Conservation (phyloP, 2,113 vertebrate species). For the Vulpes ferrilata region DNA sequence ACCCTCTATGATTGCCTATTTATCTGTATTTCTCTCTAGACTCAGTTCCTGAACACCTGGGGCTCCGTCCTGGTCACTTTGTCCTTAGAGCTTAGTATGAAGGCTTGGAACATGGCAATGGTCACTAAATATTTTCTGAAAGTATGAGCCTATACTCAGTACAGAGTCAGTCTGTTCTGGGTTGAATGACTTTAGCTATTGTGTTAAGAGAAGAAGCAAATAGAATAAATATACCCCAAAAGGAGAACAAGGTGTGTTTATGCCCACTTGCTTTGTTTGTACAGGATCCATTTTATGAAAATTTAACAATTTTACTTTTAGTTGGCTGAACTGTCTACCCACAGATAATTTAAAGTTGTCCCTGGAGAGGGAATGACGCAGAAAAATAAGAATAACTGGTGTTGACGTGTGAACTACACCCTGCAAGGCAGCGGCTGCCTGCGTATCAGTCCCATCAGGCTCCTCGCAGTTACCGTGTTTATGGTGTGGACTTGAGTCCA, state of each 20-base stretch:
- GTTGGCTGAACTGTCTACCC: constrained; percentile 43
- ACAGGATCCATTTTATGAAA: neutral
- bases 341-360: constrained; percentile 69
- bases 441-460: neutral
- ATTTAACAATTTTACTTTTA: constrained; percentile 42
- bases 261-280: constrained; percentile 7
- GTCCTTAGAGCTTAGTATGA: neutral
- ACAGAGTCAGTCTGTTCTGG: neutral
- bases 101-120: neutral
- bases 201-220: neutral
- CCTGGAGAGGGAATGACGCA: constrained; percentile 43
- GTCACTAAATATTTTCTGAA: neutral
- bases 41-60: neutral
- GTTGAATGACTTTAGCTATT: neutral
- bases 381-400: constrained; percentile 17
- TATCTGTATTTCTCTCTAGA: neutral
- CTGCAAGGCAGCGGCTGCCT: neutral
- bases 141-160: neutral
- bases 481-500: constrained; percentile 21
- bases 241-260: neutral
- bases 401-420: constrained; percentile 24
- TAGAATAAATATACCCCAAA: neutral
- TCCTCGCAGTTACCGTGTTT: constrained; percentile 17
- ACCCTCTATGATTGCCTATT: neutral
- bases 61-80: neutral